Percentiles rank a stretch among this genome's conserved stretches.
Evolutionary conservation across 2,888 invertebrate species (phyloP).

Genomic region (Tiliacea citrago): DNA sequence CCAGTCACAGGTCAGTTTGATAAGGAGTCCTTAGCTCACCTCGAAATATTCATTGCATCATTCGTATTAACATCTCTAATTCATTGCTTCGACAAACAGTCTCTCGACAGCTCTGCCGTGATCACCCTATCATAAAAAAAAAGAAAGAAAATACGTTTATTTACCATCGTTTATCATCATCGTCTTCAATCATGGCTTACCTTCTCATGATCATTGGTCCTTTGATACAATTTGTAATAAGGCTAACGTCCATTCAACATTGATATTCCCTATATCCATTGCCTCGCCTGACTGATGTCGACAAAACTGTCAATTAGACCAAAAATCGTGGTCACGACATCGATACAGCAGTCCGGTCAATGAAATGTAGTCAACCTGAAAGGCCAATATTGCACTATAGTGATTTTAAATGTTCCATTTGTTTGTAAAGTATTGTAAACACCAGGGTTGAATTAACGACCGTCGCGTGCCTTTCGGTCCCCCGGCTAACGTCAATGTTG

Average conservation of each 20-base stretch:
- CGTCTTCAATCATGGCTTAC: neutral
- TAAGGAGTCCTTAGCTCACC: conserved; percentile 41
- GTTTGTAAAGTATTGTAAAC: conserved; percentile 38
- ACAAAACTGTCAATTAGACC: conserved; percentile 50
- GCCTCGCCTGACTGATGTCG: conserved; percentile 10
- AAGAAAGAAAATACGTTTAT: no score
- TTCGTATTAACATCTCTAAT: conserved; percentile 19
- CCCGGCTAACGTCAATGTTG: conserved; percentile 27
- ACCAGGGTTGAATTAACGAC: conserved; percentile 16
- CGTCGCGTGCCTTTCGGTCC: conserved; percentile 34
- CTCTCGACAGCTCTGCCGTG: neutral
- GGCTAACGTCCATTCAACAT: neutral
- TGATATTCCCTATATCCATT: conserved; percentile 1
- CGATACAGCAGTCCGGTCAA: conserved; percentile 29
- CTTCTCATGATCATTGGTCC: neutral
- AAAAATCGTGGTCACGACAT: conserved; percentile 48
- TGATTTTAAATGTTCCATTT: conserved; percentile 41
- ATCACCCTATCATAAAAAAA: neutral
- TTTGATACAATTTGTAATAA: conserved; percentile 2
- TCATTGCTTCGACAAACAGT: conserved; percentile 6
- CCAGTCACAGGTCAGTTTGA: conserved; percentile 82
- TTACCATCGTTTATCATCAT: no score
- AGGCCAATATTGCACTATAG: conserved; percentile 22
- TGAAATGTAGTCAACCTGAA: conserved; percentile 23
- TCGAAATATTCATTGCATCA: conserved; percentile 35